Percentiles rank a stretch among this genome's conserved stretches.
Evolutionary conservation across 1,140 invertebrate genomes (phyloP).

Genomic region (Reticulitermes speratus): DNA sequence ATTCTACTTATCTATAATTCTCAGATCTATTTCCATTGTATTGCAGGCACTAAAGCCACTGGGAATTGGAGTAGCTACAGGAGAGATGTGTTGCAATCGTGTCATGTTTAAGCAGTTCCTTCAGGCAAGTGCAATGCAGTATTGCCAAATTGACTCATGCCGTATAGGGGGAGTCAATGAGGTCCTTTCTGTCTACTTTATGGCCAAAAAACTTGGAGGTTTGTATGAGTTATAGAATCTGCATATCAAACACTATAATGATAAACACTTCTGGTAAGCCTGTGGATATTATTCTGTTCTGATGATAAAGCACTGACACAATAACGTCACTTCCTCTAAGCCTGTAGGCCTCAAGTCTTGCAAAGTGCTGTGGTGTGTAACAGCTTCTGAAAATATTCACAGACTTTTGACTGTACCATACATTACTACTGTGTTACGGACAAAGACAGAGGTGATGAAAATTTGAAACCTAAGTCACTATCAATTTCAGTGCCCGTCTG

Average conservation of each 20-base stretch:
- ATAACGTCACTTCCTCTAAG: too few species aligned
- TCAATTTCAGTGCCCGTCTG: slow-evolving; percentile 78
- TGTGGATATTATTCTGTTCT: too few species aligned
- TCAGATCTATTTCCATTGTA: too few species aligned
- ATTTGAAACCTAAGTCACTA: not conserved
- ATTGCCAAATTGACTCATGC: slow-evolving; percentile 88
- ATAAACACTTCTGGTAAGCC: too few species aligned
- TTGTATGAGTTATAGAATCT: slow-evolving; percentile 24
- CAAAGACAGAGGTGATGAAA: not conserved
- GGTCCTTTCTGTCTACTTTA: slow-evolving; percentile 82
- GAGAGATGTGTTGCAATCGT: slow-evolving; percentile 88
- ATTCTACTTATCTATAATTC: too few species aligned
- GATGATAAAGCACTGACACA: too few species aligned
- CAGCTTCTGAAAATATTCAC: not conserved
- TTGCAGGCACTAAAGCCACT: slow-evolving; percentile 59
- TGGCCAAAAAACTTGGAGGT: slow-evolving; percentile 77
- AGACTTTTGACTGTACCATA: not conserved
- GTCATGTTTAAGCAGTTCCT: slow-evolving; percentile 92
- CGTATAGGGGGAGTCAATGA: slow-evolving; percentile 88
- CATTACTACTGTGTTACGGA: not conserved
- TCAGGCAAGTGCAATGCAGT: slow-evolving; percentile 74
- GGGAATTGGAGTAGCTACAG: slow-evolving; percentile 83
- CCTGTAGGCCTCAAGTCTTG: too few species aligned
- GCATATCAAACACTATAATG: too few species aligned
- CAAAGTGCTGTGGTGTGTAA: too few species aligned